Percentiles rank a stretch among this genome's conserved stretches.
phyloP scores from a whole-genome alignment of 2,888 invertebrate genomes.

The Odontocolon sp. region DNA sequence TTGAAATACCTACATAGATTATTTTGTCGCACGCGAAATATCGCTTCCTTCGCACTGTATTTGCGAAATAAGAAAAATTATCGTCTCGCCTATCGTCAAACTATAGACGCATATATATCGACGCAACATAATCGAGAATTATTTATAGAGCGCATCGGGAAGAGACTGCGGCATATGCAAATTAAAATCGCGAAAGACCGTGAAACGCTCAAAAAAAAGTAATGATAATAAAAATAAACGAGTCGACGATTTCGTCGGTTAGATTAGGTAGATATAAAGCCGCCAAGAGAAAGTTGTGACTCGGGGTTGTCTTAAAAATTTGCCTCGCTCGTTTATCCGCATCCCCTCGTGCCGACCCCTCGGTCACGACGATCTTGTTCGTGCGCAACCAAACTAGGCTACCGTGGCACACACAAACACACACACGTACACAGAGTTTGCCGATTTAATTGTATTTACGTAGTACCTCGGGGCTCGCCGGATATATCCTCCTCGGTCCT shows the following conservation, averaged over 20 bases:
- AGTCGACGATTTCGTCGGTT: too few species aligned
- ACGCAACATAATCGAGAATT: too few species aligned
- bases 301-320: slow-evolving; percentile 37
- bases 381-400: slow-evolving; percentile 65
- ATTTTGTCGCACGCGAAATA: too few species aligned
- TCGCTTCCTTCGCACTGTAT: too few species aligned
- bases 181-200: slow-evolving; percentile 27
- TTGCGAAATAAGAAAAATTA: too few species aligned
- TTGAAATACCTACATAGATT: too few species aligned
- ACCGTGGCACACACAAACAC: too few species aligned
- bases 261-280: slow-evolving; percentile 44
- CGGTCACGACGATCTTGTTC: slow-evolving; percentile 37
- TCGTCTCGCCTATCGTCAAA: too few species aligned
- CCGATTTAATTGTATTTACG: slow-evolving; percentile 73
- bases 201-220: background rate
- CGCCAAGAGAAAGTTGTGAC: slow-evolving; percentile 48
- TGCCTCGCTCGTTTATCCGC: slow-evolving; percentile 3
- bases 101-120: too few species aligned
- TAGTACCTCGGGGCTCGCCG: slow-evolving; percentile 67
- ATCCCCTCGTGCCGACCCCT: too few species aligned
- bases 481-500: slow-evolving; percentile 61
- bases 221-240: slow-evolving; percentile 4
- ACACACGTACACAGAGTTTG: slow-evolving; percentile 62
- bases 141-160: too few species aligned
- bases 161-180: slow-evolving; percentile 7